A percentile compares a stretch with the other conserved stretches of the same genome.
Evolutionary conservation across 2,797 vertebrate genomes (phyloP).

Genomic region (Scomberomorus guttatus): DNA sequence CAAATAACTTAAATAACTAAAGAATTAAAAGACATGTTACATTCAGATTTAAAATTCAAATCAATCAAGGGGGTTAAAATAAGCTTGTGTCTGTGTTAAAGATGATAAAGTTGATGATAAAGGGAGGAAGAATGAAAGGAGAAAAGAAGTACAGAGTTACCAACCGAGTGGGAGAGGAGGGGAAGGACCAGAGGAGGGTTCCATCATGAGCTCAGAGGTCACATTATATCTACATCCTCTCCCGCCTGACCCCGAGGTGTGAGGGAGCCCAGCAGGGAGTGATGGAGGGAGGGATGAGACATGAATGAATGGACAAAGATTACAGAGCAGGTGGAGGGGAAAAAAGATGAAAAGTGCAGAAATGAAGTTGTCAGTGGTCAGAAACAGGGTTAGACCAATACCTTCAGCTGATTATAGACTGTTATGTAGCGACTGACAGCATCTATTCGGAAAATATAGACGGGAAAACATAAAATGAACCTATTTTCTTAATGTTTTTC

Average conservation of each 20-base stretch:
- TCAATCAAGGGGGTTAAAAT: background rate
- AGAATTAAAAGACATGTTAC: background rate
- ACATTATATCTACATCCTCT: constrained; percentile 79
- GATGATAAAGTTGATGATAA: background rate
- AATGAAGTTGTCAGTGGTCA: background rate
- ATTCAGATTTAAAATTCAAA: background rate
- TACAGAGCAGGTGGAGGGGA: background rate
- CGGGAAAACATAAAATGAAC: no score
- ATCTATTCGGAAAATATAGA: no score
- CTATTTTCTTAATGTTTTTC: no score
- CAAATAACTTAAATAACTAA: background rate
- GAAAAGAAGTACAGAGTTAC: constrained; percentile 40
- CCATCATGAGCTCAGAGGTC: constrained; percentile 80
- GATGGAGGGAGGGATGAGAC: constrained; percentile 7
- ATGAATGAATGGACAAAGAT: background rate
- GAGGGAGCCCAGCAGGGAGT: background rate
- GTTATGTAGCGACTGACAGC: no score
- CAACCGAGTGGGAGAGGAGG: constrained; percentile 60
- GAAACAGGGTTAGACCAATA: constrained; percentile 11
- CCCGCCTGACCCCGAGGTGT: constrained; percentile 62
- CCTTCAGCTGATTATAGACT: background rate
- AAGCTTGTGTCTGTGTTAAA: background rate
- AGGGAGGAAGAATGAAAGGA: background rate
- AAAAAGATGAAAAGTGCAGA: constrained; percentile 11
- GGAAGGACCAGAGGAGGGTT: constrained; percentile 67